Evolutionary conservation across 1,140 invertebrate species (phyloP).

Genomic region (Euwallacea fornicatus): DNA sequence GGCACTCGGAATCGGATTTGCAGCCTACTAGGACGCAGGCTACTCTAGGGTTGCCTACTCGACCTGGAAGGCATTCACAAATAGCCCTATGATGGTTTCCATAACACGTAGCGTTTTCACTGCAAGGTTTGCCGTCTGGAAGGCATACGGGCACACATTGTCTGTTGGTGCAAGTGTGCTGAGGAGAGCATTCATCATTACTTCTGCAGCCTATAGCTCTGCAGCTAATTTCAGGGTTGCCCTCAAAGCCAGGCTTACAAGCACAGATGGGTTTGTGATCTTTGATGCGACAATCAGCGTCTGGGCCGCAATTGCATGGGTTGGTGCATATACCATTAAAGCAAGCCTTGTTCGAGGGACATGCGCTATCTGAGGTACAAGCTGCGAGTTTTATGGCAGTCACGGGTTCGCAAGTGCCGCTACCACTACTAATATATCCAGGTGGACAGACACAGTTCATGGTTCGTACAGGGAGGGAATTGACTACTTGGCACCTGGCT

Average conservation of each 20-base stretch:
- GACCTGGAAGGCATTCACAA: conserved; percentile 79
- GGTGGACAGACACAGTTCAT: conserved; percentile 87
- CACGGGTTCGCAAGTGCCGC: conserved; percentile 73
- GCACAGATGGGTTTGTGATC: conserved; percentile 84
- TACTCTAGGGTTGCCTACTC: conserved; percentile 76
- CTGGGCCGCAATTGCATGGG: conserved; percentile 79
- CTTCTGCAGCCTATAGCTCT: conserved; percentile 70
- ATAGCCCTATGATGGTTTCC: conserved; percentile 76
- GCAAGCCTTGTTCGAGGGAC: conserved; percentile 73
- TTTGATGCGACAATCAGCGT: conserved; percentile 77
- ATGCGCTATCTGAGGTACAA: conserved; percentile 76
- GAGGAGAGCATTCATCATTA: conserved; percentile 73
- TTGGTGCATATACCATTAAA: conserved; percentile 76
- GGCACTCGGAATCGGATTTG: conserved; percentile 72
- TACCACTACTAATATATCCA: conserved; percentile 83
- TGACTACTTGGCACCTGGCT: conserved; percentile 77
- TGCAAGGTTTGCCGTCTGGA: conserved; percentile 57
- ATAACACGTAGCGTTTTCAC: conserved; percentile 66
- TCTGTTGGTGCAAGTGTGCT: conserved; percentile 74
- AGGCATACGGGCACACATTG: conserved; percentile 78
- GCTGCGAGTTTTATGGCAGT: conserved; percentile 65
- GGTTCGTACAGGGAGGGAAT: conserved; percentile 78
- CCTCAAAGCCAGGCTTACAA: conserved; percentile 77
- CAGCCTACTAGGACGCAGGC: conserved; percentile 77
- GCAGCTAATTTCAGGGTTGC: conserved; percentile 78